Percentiles rank a stretch among this genome's conserved stretches.
Conservation (phyloP, 2,113 vertebrate species). For the Mustelus asterias region DNA sequence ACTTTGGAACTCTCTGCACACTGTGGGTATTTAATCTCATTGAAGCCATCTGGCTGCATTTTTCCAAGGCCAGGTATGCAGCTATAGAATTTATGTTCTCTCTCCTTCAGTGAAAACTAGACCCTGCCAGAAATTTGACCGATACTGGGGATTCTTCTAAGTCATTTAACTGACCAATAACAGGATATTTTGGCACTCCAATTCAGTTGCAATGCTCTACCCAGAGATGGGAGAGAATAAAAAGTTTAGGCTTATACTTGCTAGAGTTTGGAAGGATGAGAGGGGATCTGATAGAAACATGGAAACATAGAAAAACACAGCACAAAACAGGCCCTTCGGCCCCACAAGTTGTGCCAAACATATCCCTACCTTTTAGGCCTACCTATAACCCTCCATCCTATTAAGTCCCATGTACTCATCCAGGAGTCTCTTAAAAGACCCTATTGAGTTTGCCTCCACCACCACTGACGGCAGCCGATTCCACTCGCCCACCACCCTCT, state of each 20-base stretch:
- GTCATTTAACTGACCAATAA: neutral
- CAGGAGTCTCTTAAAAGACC: too few species aligned
- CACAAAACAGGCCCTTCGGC: too few species aligned
- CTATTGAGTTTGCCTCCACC: too few species aligned
- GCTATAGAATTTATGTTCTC: neutral
- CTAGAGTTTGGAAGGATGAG: too few species aligned
- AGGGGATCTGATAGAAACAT: too few species aligned
- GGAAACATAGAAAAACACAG: too few species aligned
- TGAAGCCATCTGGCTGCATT: neutral
- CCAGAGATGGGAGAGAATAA: neutral
- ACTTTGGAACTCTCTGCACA: neutral
- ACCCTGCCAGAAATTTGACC: neutral
- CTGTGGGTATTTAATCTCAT: neutral
- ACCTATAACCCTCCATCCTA: too few species aligned
- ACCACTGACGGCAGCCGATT: too few species aligned
- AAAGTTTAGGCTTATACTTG: neutral
- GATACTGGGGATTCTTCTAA: neutral
- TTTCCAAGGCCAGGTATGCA: neutral
- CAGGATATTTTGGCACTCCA: neutral
- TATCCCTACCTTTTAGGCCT: too few species aligned
- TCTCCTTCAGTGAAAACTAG: neutral
- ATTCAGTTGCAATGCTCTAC: neutral
- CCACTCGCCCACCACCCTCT: too few species aligned
- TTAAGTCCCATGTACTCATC: too few species aligned
- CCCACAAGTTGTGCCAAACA: too few species aligned